Conservation (phyloP, 2,888 invertebrate genomes). For the Drosophila infuscata region DNA sequence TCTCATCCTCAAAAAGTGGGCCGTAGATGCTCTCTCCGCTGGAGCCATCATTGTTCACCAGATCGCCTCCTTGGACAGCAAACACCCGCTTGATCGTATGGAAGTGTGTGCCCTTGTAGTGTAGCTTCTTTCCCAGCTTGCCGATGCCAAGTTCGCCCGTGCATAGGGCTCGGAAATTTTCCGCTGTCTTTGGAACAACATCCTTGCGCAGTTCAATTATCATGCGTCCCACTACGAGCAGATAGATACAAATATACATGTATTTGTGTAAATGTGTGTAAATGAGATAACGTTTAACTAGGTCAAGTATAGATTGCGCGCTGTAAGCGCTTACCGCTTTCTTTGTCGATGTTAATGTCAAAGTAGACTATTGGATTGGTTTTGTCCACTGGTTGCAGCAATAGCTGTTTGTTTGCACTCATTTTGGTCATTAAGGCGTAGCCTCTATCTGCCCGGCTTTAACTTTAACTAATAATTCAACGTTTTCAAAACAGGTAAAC, state of each 20-base stretch:
- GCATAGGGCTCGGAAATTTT: constrained; percentile 96
- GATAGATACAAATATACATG: constrained; percentile 10
- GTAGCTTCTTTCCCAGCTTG: constrained; percentile 89
- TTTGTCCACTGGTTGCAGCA: constrained; percentile 63
- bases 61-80: constrained; percentile 95
- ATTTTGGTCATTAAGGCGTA: constrained; percentile 44
- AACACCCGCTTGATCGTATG: constrained; percentile 94
- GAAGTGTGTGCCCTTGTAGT: constrained; percentile 93
- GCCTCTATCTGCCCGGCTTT: constrained; percentile 11
- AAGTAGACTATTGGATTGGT: constrained; percentile 89
- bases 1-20: constrained; percentile 95
- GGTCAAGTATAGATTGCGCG: constrained; percentile 41
- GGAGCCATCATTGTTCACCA: constrained; percentile 92
- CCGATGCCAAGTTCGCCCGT: constrained; percentile 95
- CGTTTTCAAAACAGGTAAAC: constrained; percentile 45
- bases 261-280: constrained; percentile 3
- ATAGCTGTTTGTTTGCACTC: constrained; percentile 42
- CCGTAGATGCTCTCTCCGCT: constrained; percentile 98
- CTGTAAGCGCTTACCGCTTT: constrained; percentile 87
- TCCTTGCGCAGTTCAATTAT: constrained; percentile 94
- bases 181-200: constrained; percentile 93
- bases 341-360: constrained; percentile 89
- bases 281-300: constrained; percentile 32
- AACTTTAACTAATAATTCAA: constrained; percentile 3
- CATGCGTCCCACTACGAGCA: constrained; percentile 90